Conservation (phyloP, 1,140 invertebrate genomes). For the Temnothorax curvispinosus region DNA sequence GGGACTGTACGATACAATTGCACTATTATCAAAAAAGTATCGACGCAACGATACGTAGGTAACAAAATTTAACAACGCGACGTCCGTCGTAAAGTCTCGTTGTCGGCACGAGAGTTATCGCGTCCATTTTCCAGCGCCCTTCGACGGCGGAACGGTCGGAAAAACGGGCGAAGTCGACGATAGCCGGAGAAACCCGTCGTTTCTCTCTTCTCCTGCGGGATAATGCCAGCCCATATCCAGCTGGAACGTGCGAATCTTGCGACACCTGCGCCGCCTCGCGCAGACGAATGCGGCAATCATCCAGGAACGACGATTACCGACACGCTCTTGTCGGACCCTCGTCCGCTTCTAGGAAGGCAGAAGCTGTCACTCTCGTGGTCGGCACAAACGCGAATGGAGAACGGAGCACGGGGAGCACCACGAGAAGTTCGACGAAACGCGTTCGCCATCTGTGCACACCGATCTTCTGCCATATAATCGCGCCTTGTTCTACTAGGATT, state of each 20-base stretch:
- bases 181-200: conserved; percentile 26
- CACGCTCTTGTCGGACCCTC: conserved; percentile 63
- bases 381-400: conserved; percentile 54
- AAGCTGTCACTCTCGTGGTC: conserved; percentile 57
- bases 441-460: conserved; percentile 45
- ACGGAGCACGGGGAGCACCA: conserved; percentile 40
- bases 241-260: conserved; percentile 72
- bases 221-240: conserved; percentile 74
- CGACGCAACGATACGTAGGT: not conserved
- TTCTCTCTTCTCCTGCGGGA: conserved; percentile 50
- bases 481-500: not conserved
- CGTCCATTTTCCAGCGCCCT: conserved; percentile 61
- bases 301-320: conserved; percentile 76
- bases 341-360: conserved; percentile 66
- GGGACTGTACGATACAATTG: not conserved
- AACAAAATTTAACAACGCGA: conserved; percentile 33
- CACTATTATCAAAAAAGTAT: not conserved
- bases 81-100: conserved; percentile 46
- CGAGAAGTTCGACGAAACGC: conserved; percentile 42
- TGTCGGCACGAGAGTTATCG: conserved; percentile 64
- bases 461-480: conserved; percentile 30
- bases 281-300: conserved; percentile 76
- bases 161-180: conserved; percentile 64
- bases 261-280: conserved; percentile 70
- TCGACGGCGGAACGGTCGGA: conserved; percentile 57